Evolutionary conservation across 2,888 invertebrate species (phyloP), one percentile per base, ranked within the genome.

Genomic region (Aleiodes testaceus): DNA sequence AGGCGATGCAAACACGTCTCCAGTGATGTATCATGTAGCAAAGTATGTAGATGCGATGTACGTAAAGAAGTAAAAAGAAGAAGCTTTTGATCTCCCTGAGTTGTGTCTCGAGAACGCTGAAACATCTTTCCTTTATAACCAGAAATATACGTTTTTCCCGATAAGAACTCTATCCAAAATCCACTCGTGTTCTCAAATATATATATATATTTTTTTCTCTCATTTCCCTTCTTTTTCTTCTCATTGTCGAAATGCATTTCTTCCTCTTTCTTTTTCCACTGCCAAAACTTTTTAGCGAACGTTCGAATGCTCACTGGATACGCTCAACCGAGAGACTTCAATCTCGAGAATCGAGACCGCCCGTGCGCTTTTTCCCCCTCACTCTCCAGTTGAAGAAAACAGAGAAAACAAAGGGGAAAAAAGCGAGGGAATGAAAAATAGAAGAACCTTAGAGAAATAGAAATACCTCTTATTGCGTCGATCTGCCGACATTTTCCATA

Each of bases 261-360:
- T 36, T 36, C 36, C 14, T 30, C 55, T 59, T 20, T 26, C 26
- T 42, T n/a, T 14, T 22, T 20, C 16, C 16, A 18, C 42, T 14
- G 59, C 36, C 59, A 59, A 59, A 59, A 59, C 59, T 59, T 59
- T 16, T 59, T 18, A 59, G 42, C 36, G 42, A 59, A 59, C 36
- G 16, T 42, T 59, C 36, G 42, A 42, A 42, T 14, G 26, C 30
- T 30, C 55, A 14, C 12, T 30, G 55, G 14, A 14, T 55, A 55
- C 59, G 42, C 42, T 59, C 59, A 59, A 11, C 59, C 59, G 36
- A 18, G 42, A 59, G 36, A 59, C 59, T 59, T 59, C 59, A 59
- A 59, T 59, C 59, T 59, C 16, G 16, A 18, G 36, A 36, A 36
- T 42, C 16, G 59, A 11, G 22, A 55, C 30, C 55, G 30, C 7